Evolutionary conservation across 2,888 invertebrate genomes (phyloP).

Genomic region (Acleris cristana): DNA sequence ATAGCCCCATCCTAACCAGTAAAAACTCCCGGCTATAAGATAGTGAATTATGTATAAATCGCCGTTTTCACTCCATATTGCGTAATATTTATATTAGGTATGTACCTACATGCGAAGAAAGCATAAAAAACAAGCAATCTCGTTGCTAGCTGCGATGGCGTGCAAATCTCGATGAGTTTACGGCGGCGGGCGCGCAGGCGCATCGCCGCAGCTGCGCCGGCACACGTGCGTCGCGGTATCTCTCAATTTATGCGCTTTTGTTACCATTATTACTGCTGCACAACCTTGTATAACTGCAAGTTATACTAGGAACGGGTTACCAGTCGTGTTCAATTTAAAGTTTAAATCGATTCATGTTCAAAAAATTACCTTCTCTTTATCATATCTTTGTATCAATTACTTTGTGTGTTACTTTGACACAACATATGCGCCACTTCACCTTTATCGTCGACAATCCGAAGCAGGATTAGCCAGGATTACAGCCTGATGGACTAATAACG

Average conservation of each 20-base stretch:
- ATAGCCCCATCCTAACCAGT: too few species aligned
- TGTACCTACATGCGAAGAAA: background rate
- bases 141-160: slow-evolving; percentile 21
- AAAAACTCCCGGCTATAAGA: too few species aligned
- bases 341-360: background rate
- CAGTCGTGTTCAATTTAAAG: background rate
- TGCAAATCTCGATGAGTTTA: slow-evolving; percentile 45
- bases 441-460: slow-evolving; percentile 15
- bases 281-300: slow-evolving; percentile 30
- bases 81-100: background rate
- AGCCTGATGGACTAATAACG: slow-evolving; percentile 20
- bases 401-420: background rate
- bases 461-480: slow-evolving; percentile 17
- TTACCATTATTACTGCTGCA: slow-evolving; percentile 24
- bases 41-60: too few species aligned
- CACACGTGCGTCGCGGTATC: slow-evolving; percentile 64
- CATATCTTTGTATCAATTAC: background rate
- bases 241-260: slow-evolving; percentile 52
- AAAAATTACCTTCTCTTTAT: background rate
- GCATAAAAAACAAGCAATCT: background rate
- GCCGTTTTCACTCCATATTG: background rate
- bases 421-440: slow-evolving; percentile 26
- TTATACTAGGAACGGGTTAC: slow-evolving; percentile 4
- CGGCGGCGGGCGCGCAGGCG: slow-evolving; percentile 47
- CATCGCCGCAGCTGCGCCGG: slow-evolving; percentile 74